Conservation (phyloP, 2,888 invertebrate genomes). For the Heliothis peltigera region DNA sequence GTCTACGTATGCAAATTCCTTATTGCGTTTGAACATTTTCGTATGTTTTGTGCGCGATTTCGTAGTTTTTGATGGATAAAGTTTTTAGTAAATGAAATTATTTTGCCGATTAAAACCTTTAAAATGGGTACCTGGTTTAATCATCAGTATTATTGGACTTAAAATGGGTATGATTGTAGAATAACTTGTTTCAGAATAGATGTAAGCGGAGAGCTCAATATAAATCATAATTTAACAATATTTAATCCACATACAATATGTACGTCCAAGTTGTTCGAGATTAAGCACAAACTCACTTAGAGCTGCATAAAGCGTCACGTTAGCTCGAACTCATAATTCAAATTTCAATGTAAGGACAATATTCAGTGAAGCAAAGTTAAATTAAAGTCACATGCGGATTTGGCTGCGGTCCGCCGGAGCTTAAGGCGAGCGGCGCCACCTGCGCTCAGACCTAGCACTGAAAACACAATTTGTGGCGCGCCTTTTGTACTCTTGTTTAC, state of each 20-base stretch:
- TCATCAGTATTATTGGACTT: too few relatives aligned
- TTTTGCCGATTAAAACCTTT: too few relatives aligned
- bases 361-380: slow-evolving; percentile 87
- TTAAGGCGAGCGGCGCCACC: slow-evolving; percentile 81
- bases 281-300: slow-evolving; percentile 50
- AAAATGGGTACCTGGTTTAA: too few relatives aligned
- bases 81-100: too few relatives aligned
- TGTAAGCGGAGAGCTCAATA: too few relatives aligned
- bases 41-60: slow-evolving; percentile 67
- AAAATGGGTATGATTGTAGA: too few relatives aligned
- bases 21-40: slow-evolving; percentile 76
- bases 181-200: too few relatives aligned
- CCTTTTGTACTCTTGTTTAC: slow-evolving; percentile 82
- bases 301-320: slow-evolving; percentile 55
- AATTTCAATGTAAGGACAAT: slow-evolving; percentile 83
- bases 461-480: slow-evolving; percentile 85
- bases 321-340: slow-evolving; percentile 66
- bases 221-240: slow-evolving; percentile 5
- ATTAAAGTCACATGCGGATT: slow-evolving; percentile 87
- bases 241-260: slow-evolving; percentile 33
- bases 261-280: slow-evolving; percentile 22
- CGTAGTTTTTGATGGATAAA: not conserved
- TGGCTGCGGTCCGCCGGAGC: slow-evolving; percentile 79
- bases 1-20: slow-evolving; percentile 80
- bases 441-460: slow-evolving; percentile 79